A percentile compares a stretch with the other conserved stretches of the same genome.
phyloP scores from a whole-genome alignment of 2,797 vertebrate species.

The Halcyon chelicuti region DNA sequence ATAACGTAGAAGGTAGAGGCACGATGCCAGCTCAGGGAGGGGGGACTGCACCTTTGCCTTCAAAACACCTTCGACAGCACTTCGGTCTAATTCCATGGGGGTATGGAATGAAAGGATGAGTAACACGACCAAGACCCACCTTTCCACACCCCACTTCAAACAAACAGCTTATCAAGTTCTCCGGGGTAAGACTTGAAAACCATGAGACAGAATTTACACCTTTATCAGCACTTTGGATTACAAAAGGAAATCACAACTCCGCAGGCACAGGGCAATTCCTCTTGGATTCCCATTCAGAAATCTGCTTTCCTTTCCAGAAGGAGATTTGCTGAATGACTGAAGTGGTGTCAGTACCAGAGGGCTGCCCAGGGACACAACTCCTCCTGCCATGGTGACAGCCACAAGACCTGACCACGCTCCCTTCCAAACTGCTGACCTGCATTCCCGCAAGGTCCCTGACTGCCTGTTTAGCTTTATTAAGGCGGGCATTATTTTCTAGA shows the following conservation, averaged over 20 bases:
- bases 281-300: neutral
- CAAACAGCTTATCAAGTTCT: neutral
- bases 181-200: neutral
- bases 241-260: neutral
- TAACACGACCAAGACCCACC: neutral
- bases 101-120: neutral
- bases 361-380: neutral
- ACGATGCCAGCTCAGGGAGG: neutral
- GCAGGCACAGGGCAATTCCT: neutral
- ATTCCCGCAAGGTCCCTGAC: too few relatives aligned
- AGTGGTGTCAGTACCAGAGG: too few relatives aligned
- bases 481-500: neutral
- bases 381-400: neutral
- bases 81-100: neutral
- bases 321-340: too few relatives aligned
- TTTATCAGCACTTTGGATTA: neutral
- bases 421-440: neutral
- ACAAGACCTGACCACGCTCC: too few relatives aligned
- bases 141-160: neutral
- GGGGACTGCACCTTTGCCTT: neutral
- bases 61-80: neutral
- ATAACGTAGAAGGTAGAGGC: accelerated
- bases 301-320: neutral
- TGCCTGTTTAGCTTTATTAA: too few relatives aligned
- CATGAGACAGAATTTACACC: neutral